Conservation (phyloP, 1,140 invertebrate genomes). For the Augochlora pura region DNA sequence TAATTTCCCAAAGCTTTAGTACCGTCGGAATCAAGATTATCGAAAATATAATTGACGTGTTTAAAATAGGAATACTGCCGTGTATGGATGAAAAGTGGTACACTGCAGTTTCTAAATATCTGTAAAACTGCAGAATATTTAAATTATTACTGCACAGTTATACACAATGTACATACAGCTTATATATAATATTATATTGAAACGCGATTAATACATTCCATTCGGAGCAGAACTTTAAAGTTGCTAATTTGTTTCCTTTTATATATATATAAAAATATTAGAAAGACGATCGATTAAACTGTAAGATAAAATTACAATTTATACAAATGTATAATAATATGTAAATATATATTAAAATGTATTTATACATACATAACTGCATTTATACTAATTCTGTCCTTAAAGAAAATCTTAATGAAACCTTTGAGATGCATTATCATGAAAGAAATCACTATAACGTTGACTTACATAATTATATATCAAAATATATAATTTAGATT, state of each 20-base stretch:
- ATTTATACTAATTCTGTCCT: conserved; percentile 17
- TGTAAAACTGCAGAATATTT: conserved; percentile 7
- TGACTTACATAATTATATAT: conserved; percentile 31
- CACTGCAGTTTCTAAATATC: background rate
- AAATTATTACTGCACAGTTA: background rate
- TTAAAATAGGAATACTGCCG: conserved; percentile 12
- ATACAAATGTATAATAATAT: conserved; percentile 45
- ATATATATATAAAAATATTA: conserved; percentile 33
- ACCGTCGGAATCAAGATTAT: background rate
- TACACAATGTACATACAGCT: conserved; percentile 25
- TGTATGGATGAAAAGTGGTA: background rate
- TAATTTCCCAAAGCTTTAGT: background rate
- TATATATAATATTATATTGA: conserved; percentile 26
- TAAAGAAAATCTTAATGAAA: conserved; percentile 22
- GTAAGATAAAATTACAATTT: conserved; percentile 45
- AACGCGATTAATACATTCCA: conserved; percentile 29
- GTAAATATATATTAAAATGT: conserved; percentile 47
- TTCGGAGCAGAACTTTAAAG: conserved; percentile 25
- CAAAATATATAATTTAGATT: conserved; percentile 46
- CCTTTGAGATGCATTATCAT: background rate
- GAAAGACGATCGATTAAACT: conserved; percentile 27
- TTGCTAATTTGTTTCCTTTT: conserved; percentile 10
- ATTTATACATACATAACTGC: conserved; percentile 48
- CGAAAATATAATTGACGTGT: conserved; percentile 10
- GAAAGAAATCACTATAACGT: conserved; percentile 21